Conservation (phyloP, 1,140 invertebrate genomes). For the Cryptotermes secundus region DNA sequence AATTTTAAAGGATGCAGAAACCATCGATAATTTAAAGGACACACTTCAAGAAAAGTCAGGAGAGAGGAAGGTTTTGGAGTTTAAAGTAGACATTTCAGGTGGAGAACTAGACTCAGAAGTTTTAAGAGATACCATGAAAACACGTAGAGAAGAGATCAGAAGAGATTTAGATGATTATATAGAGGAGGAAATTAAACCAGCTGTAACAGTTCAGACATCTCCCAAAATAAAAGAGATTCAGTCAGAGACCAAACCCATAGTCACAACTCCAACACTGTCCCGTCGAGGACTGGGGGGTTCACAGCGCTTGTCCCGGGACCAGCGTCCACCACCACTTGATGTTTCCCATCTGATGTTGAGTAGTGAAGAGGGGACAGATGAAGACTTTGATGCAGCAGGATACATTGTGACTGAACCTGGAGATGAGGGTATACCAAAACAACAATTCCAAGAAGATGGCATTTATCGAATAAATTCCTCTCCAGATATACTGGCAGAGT, state of each 20-base stretch:
- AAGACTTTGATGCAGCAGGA: slow-evolving; percentile 24
- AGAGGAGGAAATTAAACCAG: not conserved
- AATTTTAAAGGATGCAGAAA: not conserved
- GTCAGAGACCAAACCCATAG: slow-evolving; percentile 14
- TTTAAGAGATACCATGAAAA: not conserved
- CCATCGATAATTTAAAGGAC: not conserved
- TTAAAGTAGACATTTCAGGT: not conserved
- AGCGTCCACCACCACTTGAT: slow-evolving; percentile 32
- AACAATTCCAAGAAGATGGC: not conserved
- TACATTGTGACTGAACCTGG: slow-evolving; percentile 37
- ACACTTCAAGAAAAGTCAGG: not conserved
- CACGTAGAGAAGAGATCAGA: not conserved
- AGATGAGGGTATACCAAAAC: slow-evolving; percentile 19
- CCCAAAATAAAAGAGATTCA: not conserved
- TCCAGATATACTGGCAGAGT: slow-evolving; percentile 31
- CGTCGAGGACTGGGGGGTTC: slow-evolving; percentile 32
- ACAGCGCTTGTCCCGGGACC: slow-evolving; percentile 21
- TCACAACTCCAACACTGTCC: slow-evolving; percentile 30
- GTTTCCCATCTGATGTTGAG: slow-evolving; percentile 28
- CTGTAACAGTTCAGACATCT: not conserved
- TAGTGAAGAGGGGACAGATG: not conserved
- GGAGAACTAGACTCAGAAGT: not conserved
- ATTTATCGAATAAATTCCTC: slow-evolving; percentile 32
- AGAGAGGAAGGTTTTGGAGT: not conserved
- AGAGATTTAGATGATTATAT: not conserved